Evolutionary conservation across 2,113 vertebrate species (phyloP), one percentile per base, ranked within the genome.

Genomic region (Epinephelus moara): DNA sequence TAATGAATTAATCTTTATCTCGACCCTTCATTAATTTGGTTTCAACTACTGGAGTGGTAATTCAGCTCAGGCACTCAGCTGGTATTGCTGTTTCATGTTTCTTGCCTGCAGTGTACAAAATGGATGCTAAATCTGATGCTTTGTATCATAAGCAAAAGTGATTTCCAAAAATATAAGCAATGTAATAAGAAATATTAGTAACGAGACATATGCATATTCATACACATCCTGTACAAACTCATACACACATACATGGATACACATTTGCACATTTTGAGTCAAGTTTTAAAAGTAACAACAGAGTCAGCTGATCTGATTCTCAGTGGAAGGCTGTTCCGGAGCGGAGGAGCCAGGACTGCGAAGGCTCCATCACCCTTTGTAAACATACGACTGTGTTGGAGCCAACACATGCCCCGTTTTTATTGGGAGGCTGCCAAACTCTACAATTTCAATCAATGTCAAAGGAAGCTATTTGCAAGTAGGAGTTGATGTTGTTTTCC

Each of bases 361-460:
- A 45, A 45, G 42, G 42, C 42, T 45, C 9, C 7, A 45, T 45
- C 9, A 10, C 9, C 42, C 42, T 45, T 45, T 45, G 42, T 45
- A 45, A 12, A 45, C 42, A 45, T 45, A 33, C 17, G 56, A 4
- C 27, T 62, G 47, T 17, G 15, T 47, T 70, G 0, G 11, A 57
- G 33, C 30, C 27, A 74, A 52, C 11, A 61, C 18, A n/a, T 42
- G 23, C 11, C 7, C 15, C 25, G 13, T 66, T 52, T 45, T 27
- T 15, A 42, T 57, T 62, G 57, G 50, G 66, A 75, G 27, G 6
- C 71, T 61, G 52, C 30, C 64, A 71, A 70, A 47, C 3, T 40
- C 52, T 57, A 40, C 19, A 3, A 6, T 30, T 79, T 55, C 50
- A 63, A 23, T 75, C 30, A 57, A 17, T 69, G 40, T 59, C 14